Conservation (phyloP, 2,797 vertebrate genomes). For the Neoniphon sammara region DNA sequence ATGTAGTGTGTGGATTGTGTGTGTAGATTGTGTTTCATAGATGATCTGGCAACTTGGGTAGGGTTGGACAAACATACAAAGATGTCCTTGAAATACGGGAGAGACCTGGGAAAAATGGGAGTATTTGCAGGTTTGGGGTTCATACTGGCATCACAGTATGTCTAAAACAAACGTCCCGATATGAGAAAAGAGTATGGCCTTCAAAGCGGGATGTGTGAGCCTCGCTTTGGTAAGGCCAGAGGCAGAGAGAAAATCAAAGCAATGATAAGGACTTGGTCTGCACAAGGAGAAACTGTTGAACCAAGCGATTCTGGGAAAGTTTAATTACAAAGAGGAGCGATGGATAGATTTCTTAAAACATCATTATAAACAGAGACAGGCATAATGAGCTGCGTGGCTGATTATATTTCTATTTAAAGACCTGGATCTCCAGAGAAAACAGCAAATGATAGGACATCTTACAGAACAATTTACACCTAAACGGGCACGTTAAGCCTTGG, state of each 20-base stretch:
- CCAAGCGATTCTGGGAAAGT: constrained; percentile 60
- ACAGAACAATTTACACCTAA: constrained; percentile 66
- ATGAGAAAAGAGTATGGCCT: constrained; percentile 25
- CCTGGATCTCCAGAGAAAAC: constrained; percentile 51
- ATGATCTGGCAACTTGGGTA: too few relatives aligned
- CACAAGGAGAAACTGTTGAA: constrained; percentile 68
- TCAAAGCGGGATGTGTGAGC: constrained; percentile 37
- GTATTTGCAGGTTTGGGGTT: too few relatives aligned
- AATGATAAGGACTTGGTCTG: constrained; percentile 65
- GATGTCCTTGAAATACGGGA: too few relatives aligned
- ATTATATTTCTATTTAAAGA: constrained; percentile 70
- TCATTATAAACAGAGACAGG: constrained; percentile 68
- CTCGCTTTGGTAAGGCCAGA: constrained; percentile 48
- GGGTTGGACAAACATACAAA: too few relatives aligned
- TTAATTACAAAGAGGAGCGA: constrained; percentile 69
- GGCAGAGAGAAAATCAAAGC: constrained; percentile 63
- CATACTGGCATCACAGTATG: too few relatives aligned
- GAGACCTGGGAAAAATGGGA: too few relatives aligned
- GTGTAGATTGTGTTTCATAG: too few relatives aligned
- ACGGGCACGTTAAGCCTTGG: constrained; percentile 66
- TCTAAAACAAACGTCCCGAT: too few relatives aligned
- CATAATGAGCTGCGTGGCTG: constrained; percentile 54
- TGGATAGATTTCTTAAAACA: constrained; percentile 69
- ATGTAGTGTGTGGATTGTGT: too few relatives aligned
- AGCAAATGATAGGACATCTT: constrained; percentile 64